phyloP scores from a whole-genome alignment of 2,113 vertebrate species.

The Alosa alosa region DNA sequence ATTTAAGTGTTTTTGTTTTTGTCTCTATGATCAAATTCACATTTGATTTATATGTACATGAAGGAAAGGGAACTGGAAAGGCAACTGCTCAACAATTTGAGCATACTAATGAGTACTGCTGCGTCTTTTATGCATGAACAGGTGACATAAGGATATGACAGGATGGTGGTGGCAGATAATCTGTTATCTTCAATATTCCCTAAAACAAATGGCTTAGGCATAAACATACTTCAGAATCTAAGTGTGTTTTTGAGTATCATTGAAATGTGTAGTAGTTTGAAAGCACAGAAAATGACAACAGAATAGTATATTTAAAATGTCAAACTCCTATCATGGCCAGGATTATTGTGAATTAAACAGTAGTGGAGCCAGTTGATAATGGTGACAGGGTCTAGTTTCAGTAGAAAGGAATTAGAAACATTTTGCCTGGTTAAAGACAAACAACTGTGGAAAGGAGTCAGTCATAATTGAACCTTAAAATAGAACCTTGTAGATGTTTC shows the following conservation, averaged over 20 bases:
- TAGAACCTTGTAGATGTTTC: constrained; percentile 1
- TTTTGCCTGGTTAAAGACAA: constrained; percentile 42
- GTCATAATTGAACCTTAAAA: neutral
- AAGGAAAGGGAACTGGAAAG: no score
- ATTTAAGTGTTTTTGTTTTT: no score
- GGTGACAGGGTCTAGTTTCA: constrained; percentile 43
- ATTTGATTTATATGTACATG: no score
- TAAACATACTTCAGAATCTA: no score
- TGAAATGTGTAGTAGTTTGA: no score
- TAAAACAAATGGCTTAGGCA: neutral
- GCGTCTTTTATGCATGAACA: neutral
- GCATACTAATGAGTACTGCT: neutral
- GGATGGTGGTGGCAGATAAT: neutral
- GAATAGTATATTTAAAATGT: neutral
- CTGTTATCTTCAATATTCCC: neutral
- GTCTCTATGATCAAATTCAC: no score
- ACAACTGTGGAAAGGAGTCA: constrained; percentile 28
- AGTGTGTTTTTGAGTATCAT: no score
- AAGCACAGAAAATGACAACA: neutral
- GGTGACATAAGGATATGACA: neutral
- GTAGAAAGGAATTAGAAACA: constrained; percentile 35
- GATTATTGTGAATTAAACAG: neutral
- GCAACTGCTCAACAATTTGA: no score
- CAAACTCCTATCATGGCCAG: neutral
- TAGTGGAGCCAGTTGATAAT: neutral